Conservation (phyloP, 35 echinoderm and acorn worm species). For the Patiria miniata region DNA sequence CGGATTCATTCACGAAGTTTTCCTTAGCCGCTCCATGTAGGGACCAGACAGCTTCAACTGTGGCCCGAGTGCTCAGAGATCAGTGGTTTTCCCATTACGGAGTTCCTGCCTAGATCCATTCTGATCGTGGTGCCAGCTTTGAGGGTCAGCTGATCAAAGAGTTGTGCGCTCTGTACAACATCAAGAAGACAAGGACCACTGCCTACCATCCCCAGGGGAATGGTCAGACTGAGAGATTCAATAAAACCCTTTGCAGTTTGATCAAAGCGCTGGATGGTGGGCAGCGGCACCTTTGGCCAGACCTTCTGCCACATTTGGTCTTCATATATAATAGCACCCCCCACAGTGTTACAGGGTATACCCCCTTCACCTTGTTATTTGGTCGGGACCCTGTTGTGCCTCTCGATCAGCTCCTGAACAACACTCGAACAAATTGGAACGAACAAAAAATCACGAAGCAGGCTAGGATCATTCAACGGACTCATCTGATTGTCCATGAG, state of each 20-base stretch:
- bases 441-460: background rate
- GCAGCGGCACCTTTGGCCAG: constrained; percentile 57
- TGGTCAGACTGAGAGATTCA: constrained; percentile 62
- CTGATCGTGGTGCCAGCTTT: constrained; percentile 43
- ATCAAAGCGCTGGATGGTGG: constrained; percentile 41
- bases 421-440: background rate
- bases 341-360: constrained; percentile 70
- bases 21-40: background rate
- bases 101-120: constrained; percentile 61
- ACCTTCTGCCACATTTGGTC: constrained; percentile 61
- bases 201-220: constrained; percentile 74
- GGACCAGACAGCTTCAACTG: constrained; percentile 63
- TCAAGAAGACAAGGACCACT: constrained; percentile 57
- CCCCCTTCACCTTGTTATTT: constrained; percentile 76
- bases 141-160: constrained; percentile 49
- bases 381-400: constrained; percentile 66
- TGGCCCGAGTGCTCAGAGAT: constrained; percentile 45
- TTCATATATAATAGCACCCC: constrained; percentile 68
- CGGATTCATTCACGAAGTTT: constrained; percentile 56
- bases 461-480: background rate
- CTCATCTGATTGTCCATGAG: background rate
- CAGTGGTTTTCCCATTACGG: constrained; percentile 78
- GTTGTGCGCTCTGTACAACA: constrained; percentile 65
- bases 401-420: constrained; percentile 60
- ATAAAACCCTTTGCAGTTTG: constrained; percentile 56